These are phyloP conservation scores for Ctenopoma multispine DNA, from an alignment of 2,797 vertebrate species.

Conservation along the genomic window DNA sequence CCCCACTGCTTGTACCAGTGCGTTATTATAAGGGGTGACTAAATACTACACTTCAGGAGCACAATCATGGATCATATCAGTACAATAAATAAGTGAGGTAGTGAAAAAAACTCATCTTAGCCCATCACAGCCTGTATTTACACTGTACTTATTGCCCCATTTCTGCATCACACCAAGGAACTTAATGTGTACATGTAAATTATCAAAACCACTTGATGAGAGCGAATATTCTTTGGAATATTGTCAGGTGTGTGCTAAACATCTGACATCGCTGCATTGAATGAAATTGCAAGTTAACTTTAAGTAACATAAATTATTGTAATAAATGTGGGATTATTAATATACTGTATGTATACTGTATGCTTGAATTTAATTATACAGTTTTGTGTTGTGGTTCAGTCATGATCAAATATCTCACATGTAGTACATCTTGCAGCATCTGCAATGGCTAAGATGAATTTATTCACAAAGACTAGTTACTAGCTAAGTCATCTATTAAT, in stretches of 20 bases:
- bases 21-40: background rate
- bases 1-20: background rate
- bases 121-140: constrained; percentile 16
- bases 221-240: background rate
- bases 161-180: constrained; percentile 6
- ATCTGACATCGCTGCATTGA: no score
- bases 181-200: background rate
- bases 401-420: background rate
- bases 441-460: constrained; percentile 60
- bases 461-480: constrained; percentile 33
- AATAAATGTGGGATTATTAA: background rate
- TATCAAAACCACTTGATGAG: background rate
- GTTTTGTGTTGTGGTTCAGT: background rate
- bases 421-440: background rate
- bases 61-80: constrained; percentile 17
- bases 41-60: constrained; percentile 15
- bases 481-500: constrained; percentile 43
- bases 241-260: no score
- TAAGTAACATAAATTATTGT: background rate
- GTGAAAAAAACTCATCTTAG: constrained; percentile 64
- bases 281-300: no score
- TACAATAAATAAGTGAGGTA: constrained; percentile 18
- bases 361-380: no score
- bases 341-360: background rate
- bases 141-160: background rate